Conservation (phyloP, 2,797 vertebrate species). For the Trachops cirrhosus region DNA sequence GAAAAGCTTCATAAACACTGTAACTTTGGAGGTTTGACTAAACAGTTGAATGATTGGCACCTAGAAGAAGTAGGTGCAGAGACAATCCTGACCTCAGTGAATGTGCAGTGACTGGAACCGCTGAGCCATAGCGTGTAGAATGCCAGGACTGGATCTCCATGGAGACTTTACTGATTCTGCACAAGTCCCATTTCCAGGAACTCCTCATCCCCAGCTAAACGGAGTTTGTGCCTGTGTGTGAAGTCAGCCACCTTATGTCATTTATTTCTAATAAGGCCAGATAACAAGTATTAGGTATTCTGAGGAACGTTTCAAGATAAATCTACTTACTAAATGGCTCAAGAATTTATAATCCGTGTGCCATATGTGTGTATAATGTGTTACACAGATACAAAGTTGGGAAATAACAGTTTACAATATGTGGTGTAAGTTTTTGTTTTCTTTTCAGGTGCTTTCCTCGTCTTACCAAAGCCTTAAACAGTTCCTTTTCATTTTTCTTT, state of each 20-base stretch:
- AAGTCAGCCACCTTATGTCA: not conserved
- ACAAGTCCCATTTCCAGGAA: constrained; percentile 50
- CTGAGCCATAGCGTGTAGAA: not conserved
- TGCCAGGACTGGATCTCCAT: constrained; percentile 42
- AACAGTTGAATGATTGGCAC: not conserved
- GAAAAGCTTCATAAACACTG: not conserved
- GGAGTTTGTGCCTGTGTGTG: not conserved
- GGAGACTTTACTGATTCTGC: not conserved
- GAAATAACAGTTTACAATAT: not conserved
- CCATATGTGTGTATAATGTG: not conserved
- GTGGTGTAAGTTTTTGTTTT: not conserved
- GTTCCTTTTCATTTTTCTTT: not conserved
- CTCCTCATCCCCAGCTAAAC: not conserved
- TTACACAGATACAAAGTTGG: not conserved
- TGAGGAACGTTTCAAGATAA: not conserved
- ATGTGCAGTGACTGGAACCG: not conserved
- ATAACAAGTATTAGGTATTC: not conserved
- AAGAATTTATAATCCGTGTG: not conserved
- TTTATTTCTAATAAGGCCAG: not conserved
- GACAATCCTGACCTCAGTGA: constrained; percentile 4
- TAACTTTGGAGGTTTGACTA: not conserved
- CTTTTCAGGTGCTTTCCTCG: not conserved
- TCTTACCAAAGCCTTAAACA: not conserved
- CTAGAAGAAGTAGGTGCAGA: constrained; percentile 10
- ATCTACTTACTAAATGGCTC: not conserved